Percentiles rank a stretch among this genome's conserved stretches.
Evolutionary conservation across 2,888 invertebrate genomes (phyloP).

Genomic region (Tineola bisselliella): DNA sequence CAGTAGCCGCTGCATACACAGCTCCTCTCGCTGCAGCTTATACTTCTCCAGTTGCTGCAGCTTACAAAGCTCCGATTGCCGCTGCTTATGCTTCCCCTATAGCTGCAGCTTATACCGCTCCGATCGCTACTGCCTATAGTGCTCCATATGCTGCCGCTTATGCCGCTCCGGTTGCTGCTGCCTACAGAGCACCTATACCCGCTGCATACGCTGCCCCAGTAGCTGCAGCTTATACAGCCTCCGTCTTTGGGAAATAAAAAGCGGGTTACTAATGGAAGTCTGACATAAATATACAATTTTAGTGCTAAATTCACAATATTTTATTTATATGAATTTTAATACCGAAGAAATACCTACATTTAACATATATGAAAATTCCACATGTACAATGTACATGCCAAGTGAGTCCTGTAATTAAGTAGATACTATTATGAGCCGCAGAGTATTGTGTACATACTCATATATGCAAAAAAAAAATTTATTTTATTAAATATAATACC

Average conservation of each 20-base stretch:
- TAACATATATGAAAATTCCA: too few species aligned
- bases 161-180: constrained; percentile 26
- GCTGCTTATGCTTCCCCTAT: constrained; percentile 38
- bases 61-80: constrained; percentile 34
- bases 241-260: neutral
- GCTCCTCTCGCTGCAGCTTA: constrained; percentile 29
- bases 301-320: neutral
- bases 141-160: constrained; percentile 33
- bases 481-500: too few species aligned
- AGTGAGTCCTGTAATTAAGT: too few species aligned
- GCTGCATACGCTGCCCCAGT: constrained; percentile 26
- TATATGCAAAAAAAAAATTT: too few species aligned
- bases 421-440: too few species aligned
- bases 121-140: constrained; percentile 50
- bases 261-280: neutral
- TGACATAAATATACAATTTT: neutral
- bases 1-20: constrained; percentile 28
- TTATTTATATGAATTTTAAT: neutral
- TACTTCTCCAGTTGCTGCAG: constrained; percentile 27
- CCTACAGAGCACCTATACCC: constrained; percentile 26
- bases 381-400: too few species aligned
- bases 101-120: constrained; percentile 44
- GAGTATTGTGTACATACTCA: too few species aligned
- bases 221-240: neutral
- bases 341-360: too few species aligned